Base-by-base conservation (phyloP, 2,888 invertebrate genomes). In the Dryocosmus kuriphilus region DNA sequence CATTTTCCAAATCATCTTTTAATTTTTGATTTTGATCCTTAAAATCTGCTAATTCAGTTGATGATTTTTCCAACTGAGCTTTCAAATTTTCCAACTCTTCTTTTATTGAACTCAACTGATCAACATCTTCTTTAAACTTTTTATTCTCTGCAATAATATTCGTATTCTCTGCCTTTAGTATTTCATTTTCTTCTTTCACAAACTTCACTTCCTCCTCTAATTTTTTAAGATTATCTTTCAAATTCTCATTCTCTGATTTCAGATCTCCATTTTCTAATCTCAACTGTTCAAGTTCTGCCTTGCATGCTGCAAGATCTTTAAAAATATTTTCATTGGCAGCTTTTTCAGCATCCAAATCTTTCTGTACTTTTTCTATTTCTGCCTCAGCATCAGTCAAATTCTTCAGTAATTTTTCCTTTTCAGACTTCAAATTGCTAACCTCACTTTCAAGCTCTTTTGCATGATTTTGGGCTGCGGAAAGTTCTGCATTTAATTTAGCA, bases 61-160 rank as follows among this genome's bases (percentile, higher is more conserved):
- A n/a, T n/a, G n/a, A n/a, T n/a, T 82, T 83, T 60, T 83, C 85
- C n/a, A 87, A 75, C 55, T 87, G 85, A 19, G 76, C 76, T 74
- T 87, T 87, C 35, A 88, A 38, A 9, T 86, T 81, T 22, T 32
- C 63, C 22, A 87, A 78, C 75, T 86, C 86, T 32, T 80, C 77
- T 51, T 81, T 78, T 22, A 9, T n/a, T n/a, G n/a, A n/a, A n/a
- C n/a, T n/a, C n/a, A n/a, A n/a, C 19, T 46, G 30, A 11, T 71
- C n/a, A 30, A 32, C 22, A n/a, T 71, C 51, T 55, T 71, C 32
- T n/a, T 30, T 30, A 11, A 27, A 14, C n/a, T 51, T 30, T 11
- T 30, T 5, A 55, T 71, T 71, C n/a, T 22, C 51, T 7, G 51
- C 71, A 51, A 32, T 19, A 32, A 71, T 55, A 30, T 71, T 71